Conservation (phyloP, 2,797 vertebrate species). For the Molossus alvarezi region DNA sequence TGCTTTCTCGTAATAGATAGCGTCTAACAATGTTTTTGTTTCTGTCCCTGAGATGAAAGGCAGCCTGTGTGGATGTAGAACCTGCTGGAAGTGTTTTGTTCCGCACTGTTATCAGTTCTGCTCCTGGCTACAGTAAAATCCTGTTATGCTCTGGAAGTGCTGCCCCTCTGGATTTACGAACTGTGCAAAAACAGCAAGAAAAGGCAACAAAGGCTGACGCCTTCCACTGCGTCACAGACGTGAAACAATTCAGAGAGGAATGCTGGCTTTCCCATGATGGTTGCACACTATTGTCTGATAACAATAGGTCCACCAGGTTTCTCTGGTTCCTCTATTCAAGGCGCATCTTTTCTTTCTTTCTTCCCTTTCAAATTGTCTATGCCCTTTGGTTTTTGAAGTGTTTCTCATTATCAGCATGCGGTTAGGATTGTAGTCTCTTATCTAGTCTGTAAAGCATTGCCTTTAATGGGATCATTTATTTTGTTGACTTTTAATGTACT, state of each 20-base stretch:
- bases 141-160: not conserved
- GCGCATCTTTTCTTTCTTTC: conserved; percentile 2
- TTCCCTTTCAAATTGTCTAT: not conserved
- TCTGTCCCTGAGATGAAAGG: conserved; percentile 34
- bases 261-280: not conserved
- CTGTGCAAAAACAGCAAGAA: not conserved
- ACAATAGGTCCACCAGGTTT: not conserved
- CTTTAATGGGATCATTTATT: not conserved
- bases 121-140: not conserved
- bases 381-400: not conserved
- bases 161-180: not conserved
- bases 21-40: conserved; percentile 18
- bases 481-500: not conserved
- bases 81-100: not conserved
- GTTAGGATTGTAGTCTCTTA: not conserved
- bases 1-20: not conserved
- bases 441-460: not conserved
- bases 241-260: not conserved
- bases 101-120: not conserved
- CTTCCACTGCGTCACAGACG: not conserved
- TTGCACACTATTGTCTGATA: not conserved
- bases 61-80: not conserved
- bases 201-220: not conserved
- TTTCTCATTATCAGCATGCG: not conserved
- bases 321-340: not conserved